Evolutionary conservation across 2,797 vertebrate species (phyloP).

Genomic region (Ctenopoma kingsleyae): DNA sequence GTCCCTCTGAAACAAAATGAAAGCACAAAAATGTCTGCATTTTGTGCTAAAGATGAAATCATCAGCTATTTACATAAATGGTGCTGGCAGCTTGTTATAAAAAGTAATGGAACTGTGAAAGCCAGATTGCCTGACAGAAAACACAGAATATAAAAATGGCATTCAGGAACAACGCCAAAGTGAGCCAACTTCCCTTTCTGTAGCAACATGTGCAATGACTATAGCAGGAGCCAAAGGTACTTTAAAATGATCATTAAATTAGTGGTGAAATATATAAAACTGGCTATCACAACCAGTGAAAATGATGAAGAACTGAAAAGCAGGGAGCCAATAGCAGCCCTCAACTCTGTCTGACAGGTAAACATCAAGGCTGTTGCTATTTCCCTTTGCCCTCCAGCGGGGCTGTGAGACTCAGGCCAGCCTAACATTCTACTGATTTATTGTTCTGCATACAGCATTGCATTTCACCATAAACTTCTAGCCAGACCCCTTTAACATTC

Average conservation of each 20-base stretch:
- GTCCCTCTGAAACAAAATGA: conserved; percentile 28
- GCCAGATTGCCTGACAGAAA: conserved; percentile 39
- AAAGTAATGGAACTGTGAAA: conserved; percentile 45
- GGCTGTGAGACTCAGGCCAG: conserved; percentile 18
- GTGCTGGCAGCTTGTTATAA: conserved; percentile 51
- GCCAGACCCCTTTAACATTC: conserved; percentile 32
- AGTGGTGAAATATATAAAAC: neutral
- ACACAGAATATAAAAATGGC: conserved; percentile 5
- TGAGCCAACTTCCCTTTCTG: conserved; percentile 7
- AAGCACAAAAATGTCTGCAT: conserved; percentile 32
- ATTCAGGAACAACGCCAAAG: conserved; percentile 25
- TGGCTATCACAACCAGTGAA: neutral
- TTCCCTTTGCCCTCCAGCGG: conserved; percentile 35
- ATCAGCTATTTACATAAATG: conserved; percentile 45
- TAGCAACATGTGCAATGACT: neutral
- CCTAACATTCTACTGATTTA: conserved; percentile 40
- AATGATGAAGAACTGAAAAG: neutral
- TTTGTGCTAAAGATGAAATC: conserved; percentile 50
- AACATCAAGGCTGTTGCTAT: conserved; percentile 37
- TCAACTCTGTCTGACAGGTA: conserved; percentile 28
- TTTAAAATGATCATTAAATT: neutral
- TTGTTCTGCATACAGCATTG: conserved; percentile 22
- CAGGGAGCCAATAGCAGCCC: neutral
- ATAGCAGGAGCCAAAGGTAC: neutral
- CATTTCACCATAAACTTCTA: conserved; percentile 6